A percentile compares a stretch with the other conserved stretches of the same genome.
Evolutionary conservation across 2,797 vertebrate genomes (phyloP).

Genomic region (Alectoris magna): DNA sequence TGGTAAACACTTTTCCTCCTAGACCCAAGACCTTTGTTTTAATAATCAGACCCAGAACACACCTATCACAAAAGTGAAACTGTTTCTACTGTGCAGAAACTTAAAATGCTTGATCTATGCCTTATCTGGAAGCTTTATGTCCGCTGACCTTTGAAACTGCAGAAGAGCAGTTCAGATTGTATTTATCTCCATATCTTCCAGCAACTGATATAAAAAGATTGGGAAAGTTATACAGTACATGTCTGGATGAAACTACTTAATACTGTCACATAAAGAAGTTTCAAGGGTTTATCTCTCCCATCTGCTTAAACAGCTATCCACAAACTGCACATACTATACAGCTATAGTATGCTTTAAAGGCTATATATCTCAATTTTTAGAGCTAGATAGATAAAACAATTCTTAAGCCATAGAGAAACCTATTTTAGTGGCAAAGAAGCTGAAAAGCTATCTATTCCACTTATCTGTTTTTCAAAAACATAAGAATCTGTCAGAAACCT

Average conservation of each 20-base stretch:
- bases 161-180: background rate
- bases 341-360: background rate
- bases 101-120: background rate
- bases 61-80: background rate
- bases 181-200: background rate
- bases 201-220: background rate
- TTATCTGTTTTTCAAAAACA: background rate
- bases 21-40: background rate
- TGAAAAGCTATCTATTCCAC: background rate
- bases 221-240: background rate
- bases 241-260: background rate
- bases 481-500: background rate
- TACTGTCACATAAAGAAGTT: slow-evolving; percentile 9
- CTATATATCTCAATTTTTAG: background rate
- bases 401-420: background rate
- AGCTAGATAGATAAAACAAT: background rate
- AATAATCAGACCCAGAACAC: background rate
- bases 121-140: background rate
- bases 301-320: slow-evolving; percentile 9
- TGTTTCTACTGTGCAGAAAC: background rate
- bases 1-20: background rate
- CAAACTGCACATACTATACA: background rate
- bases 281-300: slow-evolving; percentile 11
- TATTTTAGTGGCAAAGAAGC: background rate
- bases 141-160: background rate